Conservation (phyloP, 2,888 invertebrate species). For the Lamellibrachia columna region DNA sequence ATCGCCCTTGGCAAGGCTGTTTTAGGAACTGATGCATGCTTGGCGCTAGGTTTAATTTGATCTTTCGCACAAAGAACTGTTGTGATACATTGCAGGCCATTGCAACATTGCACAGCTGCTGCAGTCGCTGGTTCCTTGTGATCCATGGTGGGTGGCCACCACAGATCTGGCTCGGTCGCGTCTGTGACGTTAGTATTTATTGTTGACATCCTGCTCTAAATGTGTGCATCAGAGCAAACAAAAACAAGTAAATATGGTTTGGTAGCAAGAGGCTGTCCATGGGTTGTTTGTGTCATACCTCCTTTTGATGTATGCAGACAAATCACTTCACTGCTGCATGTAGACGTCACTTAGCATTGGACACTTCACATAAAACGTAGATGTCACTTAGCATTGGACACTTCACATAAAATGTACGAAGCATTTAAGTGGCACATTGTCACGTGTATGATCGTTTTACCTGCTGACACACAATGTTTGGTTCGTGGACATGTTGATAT, state of each 20-base stretch:
- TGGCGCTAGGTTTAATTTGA: neutral
- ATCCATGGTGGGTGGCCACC: too few relatives aligned
- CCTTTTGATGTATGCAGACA: neutral
- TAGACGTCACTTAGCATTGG: neutral
- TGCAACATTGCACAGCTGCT: neutral
- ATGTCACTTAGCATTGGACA: neutral
- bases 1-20: neutral
- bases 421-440: neutral
- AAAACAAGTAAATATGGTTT: neutral
- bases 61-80: neutral
- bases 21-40: neutral
- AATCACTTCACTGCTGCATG: neutral
- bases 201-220: neutral
- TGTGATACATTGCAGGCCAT: neutral
- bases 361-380: neutral
- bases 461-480: neutral
- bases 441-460: neutral
- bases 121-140: neutral
- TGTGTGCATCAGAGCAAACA: neutral
- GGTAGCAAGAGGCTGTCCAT: neutral
- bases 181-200: neutral
- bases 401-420: slow-evolving; percentile 1
- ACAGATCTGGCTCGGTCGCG: too few relatives aligned
- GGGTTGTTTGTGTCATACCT: neutral
- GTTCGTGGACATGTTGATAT: neutral